A percentile compares a stretch with the other conserved stretches of the same genome.
phyloP scores from a whole-genome alignment of 92 coral and sea anemone species.

The Phenganax subtilis region DNA sequence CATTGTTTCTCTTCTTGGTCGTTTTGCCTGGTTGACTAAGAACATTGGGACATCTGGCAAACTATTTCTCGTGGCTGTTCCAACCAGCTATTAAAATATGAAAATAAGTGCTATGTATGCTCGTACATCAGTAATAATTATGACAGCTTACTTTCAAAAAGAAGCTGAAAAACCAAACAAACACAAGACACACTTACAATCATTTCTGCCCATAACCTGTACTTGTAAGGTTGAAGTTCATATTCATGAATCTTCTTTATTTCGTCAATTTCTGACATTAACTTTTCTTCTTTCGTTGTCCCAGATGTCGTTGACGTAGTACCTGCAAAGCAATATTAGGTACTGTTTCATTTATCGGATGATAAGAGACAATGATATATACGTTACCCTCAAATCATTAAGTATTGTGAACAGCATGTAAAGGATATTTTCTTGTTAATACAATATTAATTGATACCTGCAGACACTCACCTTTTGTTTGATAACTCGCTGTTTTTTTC shows the following conservation, averaged over 20 bases:
- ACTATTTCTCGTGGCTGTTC: slow-evolving; percentile 5
- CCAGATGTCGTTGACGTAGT: neutral
- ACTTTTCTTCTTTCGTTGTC: neutral
- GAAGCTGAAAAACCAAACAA: too few species aligned
- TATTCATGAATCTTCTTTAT: neutral
- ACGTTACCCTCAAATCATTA: neutral
- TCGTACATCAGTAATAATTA: neutral
- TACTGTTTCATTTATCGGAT: neutral
- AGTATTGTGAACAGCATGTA: neutral
- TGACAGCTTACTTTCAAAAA: neutral
- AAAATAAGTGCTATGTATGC: neutral
- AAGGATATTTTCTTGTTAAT: neutral
- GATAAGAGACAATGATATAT: neutral
- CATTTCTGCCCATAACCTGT: slow-evolving; percentile 26
- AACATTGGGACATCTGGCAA: slow-evolving; percentile 31
- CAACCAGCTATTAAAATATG: slow-evolving; percentile 1
- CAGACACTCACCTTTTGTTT: neutral
- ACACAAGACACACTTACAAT: neutral
- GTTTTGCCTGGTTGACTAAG: slow-evolving; percentile 20
- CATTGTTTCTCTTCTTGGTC: slow-evolving; percentile 28
- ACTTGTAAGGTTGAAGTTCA: neutral
- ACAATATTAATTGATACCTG: neutral
- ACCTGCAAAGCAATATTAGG: neutral
- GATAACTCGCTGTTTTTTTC: neutral
- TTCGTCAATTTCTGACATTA: neutral